A percentile compares a stretch with the other conserved stretches of the same genome.
phyloP scores from a whole-genome alignment of 2,797 vertebrate genomes.

The Zonotrichia albicollis region DNA sequence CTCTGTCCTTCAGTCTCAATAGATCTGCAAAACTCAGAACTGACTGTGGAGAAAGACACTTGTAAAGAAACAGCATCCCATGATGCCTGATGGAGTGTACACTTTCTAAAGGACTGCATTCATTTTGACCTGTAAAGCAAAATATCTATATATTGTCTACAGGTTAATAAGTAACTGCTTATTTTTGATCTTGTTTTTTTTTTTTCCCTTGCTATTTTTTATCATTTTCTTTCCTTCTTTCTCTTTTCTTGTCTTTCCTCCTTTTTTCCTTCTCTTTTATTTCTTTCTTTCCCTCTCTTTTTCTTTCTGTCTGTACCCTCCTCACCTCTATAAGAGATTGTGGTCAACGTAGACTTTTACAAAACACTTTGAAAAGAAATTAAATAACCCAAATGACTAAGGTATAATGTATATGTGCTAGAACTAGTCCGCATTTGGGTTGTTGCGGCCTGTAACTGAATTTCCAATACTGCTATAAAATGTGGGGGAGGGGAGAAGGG shows the following conservation, averaged over 20 bases:
- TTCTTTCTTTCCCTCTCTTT: background rate
- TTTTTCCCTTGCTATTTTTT: background rate
- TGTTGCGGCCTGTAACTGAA: constrained; percentile 2
- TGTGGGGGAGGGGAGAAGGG: background rate
- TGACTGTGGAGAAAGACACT: background rate
- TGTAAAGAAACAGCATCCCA: background rate
- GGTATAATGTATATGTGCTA: background rate
- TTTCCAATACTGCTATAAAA: constrained; percentile 39
- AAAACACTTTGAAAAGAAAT: constrained; percentile 2
- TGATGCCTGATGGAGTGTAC: background rate
- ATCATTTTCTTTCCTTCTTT: background rate
- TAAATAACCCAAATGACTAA: background rate
- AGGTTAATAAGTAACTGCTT: background rate
- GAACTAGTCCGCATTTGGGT: constrained; percentile 23
- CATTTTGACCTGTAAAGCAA: constrained; percentile 22
- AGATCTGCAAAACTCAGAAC: background rate
- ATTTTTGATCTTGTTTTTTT: background rate
- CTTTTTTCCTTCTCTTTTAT: background rate
- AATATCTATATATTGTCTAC: background rate
- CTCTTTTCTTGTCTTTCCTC: background rate
- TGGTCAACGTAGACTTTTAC: background rate
- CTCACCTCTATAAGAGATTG: background rate
- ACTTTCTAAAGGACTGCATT: constrained; percentile 9
- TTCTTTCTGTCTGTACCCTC: background rate
- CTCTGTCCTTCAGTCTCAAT: background rate